These are phyloP conservation scores for Drosophila prolongata DNA, from an alignment of 2,888 invertebrate genomes.

Conservation along the genomic window DNA sequence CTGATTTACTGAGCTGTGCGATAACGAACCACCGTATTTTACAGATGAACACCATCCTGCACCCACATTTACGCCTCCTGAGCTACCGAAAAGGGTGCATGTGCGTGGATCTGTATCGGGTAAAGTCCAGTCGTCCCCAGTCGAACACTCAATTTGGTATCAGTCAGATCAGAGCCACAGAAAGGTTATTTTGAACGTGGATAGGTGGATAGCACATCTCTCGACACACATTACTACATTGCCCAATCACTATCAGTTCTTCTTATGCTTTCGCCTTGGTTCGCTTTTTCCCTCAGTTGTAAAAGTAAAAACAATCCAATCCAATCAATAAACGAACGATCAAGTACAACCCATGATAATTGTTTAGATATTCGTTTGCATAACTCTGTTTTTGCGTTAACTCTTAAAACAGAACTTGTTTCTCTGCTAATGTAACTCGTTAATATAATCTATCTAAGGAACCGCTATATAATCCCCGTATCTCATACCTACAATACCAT, in stretches of 20 bases:
- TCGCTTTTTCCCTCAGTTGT: conserved; percentile 48
- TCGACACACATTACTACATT: conserved; percentile 17
- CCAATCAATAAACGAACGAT: conserved; percentile 21
- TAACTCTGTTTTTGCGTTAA: conserved; percentile 51
- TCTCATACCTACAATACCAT: conserved; percentile 48
- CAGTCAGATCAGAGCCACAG: conserved; percentile 46
- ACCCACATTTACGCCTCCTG: conserved; percentile 99
- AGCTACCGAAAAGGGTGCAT: conserved; percentile 99
- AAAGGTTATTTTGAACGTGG: conserved; percentile 69
- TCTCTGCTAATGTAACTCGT: conserved; percentile 63
- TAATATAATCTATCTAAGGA: conserved; percentile 63
- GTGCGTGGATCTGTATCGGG: conserved; percentile 92
- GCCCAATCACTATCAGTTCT: conserved; percentile 19
- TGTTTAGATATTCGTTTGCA: conserved; percentile 56
- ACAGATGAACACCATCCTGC: conserved; percentile 98
- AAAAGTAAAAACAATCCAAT: conserved; percentile 26
- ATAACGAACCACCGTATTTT: conserved; percentile 86
- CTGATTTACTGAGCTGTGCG: conserved; percentile 85
- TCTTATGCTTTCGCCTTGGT: conserved; percentile 34
- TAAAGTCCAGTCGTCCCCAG: conserved; percentile 58
- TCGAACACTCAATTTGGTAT: conserved; percentile 40
- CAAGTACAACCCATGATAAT: conserved; percentile 29
- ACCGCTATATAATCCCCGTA: conserved; percentile 55
- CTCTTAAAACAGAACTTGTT: conserved; percentile 47
- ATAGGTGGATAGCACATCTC: conserved; percentile 17